Percentiles rank a stretch among this genome's conserved stretches.
phyloP scores from a whole-genome alignment of 2,113 vertebrate species.

The Calypte anna region DNA sequence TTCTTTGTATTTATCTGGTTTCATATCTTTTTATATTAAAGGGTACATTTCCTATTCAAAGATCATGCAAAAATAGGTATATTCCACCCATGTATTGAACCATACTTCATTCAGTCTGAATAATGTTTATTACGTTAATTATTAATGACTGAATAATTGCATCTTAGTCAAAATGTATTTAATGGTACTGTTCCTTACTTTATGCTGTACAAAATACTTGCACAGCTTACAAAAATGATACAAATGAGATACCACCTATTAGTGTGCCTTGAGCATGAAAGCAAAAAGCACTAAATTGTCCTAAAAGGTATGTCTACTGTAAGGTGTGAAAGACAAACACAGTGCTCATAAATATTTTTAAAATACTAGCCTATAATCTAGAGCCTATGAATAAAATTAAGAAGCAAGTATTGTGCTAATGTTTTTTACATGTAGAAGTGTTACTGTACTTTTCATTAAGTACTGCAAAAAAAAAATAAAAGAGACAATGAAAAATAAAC shows the following conservation, averaged over 20 bases:
- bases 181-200: neutral
- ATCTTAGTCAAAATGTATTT: neutral
- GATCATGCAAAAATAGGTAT: neutral
- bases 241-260: neutral
- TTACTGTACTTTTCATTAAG: neutral
- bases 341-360: neutral
- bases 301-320: neutral
- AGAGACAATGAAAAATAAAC: neutral
- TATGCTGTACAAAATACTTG: neutral
- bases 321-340: neutral
- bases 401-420: neutral
- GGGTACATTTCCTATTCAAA: neutral
- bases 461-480: neutral
- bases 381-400: neutral
- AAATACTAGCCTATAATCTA: neutral
- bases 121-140: neutral
- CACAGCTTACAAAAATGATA: neutral
- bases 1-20: neutral
- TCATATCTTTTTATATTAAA: neutral
- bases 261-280: neutral
- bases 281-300: neutral
- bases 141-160: neutral
- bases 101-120: neutral
- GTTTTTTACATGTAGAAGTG: neutral
- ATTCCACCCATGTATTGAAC: neutral